A percentile compares a stretch with the other conserved stretches of the same genome.
phyloP scores from a whole-genome alignment of 2,113 vertebrate genomes.

The Tonatia bakeri region DNA sequence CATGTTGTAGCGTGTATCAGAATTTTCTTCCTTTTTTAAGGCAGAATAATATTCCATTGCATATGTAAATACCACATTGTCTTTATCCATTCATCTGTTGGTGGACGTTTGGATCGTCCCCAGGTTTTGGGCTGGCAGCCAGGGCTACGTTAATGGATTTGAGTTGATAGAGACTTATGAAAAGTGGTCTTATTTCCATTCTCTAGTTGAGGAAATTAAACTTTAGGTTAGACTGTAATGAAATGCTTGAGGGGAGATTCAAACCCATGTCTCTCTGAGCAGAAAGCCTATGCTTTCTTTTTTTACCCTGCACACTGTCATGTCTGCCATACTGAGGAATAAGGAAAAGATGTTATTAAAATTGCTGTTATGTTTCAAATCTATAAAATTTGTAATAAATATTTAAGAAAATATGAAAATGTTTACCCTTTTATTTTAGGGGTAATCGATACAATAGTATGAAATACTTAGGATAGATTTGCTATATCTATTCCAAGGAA shows the following conservation, averaged over 20 bases:
- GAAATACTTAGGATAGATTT: background rate
- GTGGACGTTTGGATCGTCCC: background rate
- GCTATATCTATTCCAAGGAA: background rate
- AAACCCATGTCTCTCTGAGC: background rate
- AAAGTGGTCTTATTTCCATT: background rate
- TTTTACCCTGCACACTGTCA: background rate
- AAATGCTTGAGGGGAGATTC: background rate
- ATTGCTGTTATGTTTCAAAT: background rate
- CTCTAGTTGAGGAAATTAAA: background rate
- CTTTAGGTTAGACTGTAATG: background rate
- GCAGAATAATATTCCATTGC: background rate
- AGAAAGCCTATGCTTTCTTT: background rate
- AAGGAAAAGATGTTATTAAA: constrained; percentile 11
- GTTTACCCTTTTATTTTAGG: background rate
- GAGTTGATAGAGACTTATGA: background rate
- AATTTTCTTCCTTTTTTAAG: background rate
- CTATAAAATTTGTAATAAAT: background rate
- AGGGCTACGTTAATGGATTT: background rate
- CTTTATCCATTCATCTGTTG: background rate
- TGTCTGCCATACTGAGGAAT: background rate
- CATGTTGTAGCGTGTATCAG: background rate
- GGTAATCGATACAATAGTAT: background rate
- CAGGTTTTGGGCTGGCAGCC: background rate
- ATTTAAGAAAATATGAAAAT: constrained; percentile 8
- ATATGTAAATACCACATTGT: background rate